These are phyloP conservation scores for Aurelia aurita complex sp. Pacific DNA, from an alignment of 30 jellyfish, hydroid and myxozoan genomes.

Conservation along the genomic window DNA sequence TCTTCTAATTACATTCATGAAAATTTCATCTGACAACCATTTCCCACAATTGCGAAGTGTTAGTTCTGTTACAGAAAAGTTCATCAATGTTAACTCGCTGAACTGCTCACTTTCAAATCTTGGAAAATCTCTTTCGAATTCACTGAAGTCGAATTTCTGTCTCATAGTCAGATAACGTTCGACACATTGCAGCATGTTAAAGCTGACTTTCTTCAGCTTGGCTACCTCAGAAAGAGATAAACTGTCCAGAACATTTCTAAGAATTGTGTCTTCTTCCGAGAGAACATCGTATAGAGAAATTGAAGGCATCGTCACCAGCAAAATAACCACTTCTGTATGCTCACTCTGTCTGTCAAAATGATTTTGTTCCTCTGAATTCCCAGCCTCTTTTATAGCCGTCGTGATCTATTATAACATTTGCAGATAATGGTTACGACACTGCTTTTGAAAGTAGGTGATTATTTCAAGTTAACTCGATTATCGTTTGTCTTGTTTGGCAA, in stretches of 20 bases:
- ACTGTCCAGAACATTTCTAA: neutral
- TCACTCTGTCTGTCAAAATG: too few relatives aligned
- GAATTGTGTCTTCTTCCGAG: neutral
- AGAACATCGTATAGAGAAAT: neutral
- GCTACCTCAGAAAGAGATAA: slow-evolving; percentile 7
- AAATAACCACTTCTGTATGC: too few relatives aligned
- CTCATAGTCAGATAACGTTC: neutral
- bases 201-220: neutral
- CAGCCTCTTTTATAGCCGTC: too few relatives aligned
- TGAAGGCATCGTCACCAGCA: too few relatives aligned
- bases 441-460: too few relatives aligned
- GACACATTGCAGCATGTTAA: neutral
- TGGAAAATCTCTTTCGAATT: neutral
- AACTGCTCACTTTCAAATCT: neutral
- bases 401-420: too few relatives aligned
- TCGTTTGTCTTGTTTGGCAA: too few relatives aligned
- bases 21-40: slow-evolving; percentile 32
- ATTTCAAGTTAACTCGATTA: too few relatives aligned
- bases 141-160: slow-evolving; percentile 11
- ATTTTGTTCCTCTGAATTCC: too few relatives aligned
- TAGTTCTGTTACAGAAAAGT: neutral
- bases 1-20: neutral
- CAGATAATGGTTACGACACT: too few relatives aligned
- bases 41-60: slow-evolving; percentile 15
- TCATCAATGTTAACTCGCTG: neutral